phyloP scores from a whole-genome alignment of 2,113 vertebrate species.

The Psettodes erumei region DNA sequence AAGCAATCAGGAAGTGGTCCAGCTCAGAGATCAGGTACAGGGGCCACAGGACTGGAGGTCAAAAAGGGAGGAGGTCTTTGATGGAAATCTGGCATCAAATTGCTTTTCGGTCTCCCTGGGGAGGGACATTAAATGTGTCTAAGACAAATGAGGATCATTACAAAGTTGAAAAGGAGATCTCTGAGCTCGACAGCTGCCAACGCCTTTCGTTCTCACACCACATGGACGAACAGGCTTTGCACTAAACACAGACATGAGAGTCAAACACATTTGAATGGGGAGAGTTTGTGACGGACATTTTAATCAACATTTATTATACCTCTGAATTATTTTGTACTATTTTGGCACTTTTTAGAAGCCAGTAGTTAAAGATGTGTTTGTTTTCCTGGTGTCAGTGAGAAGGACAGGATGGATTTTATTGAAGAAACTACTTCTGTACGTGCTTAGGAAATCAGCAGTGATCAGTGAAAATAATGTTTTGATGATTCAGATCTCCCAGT shows the following conservation, averaged over 20 bases:
- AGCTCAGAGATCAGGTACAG: slow-evolving; percentile 66
- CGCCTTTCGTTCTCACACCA: slow-evolving; percentile 50
- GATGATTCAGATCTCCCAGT: slow-evolving; percentile 27
- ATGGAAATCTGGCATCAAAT: slow-evolving; percentile 10
- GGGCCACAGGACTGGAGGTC: slow-evolving; percentile 8
- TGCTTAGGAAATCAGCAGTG: slow-evolving; percentile 5
- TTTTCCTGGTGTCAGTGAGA: not conserved
- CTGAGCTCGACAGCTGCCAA: slow-evolving; percentile 74
- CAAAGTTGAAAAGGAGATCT: slow-evolving; percentile 42
- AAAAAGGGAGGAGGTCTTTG: slow-evolving; percentile 2
- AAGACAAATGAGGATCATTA: slow-evolving; percentile 11
- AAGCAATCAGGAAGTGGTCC: slow-evolving; percentile 64
- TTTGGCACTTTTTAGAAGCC: not conserved
- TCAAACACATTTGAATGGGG: slow-evolving; percentile 66
- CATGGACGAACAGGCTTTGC: slow-evolving; percentile 42
- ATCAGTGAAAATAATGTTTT: not conserved
- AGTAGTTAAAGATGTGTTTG: not conserved
- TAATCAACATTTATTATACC: not conserved
- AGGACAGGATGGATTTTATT: not conserved
- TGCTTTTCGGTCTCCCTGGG: not conserved
- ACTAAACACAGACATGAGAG: slow-evolving; percentile 49
- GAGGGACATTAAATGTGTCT: not conserved
- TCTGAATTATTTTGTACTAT: not conserved
- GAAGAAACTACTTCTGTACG: not conserved
- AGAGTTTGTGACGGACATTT: not conserved